Percentiles rank a stretch among this genome's conserved stretches.
phyloP scores from a whole-genome alignment of 2,888 invertebrate species.

The Leucoptera coffeella region DNA sequence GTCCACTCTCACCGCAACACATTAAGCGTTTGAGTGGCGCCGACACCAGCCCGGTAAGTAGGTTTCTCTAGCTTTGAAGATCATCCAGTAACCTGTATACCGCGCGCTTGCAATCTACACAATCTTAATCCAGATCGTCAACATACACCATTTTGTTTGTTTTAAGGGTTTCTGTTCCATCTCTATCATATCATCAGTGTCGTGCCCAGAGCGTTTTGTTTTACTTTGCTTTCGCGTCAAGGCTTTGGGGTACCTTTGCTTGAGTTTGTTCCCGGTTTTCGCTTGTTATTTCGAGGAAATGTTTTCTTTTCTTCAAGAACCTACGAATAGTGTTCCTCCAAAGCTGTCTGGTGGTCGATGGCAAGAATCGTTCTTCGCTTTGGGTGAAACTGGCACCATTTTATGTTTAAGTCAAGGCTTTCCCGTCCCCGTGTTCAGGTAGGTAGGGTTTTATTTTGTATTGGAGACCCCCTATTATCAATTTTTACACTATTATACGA shows the following conservation, averaged over 20 bases:
- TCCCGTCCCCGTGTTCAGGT: conserved; percentile 72
- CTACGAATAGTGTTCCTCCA: conserved; percentile 62
- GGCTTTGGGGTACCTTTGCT: conserved; percentile 4
- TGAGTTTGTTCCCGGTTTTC: too few relatives aligned
- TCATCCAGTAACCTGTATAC: too few relatives aligned
- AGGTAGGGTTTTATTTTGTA: conserved; percentile 18
- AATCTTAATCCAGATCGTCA: too few relatives aligned
- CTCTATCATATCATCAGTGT: too few relatives aligned
- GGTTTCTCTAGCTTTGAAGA: conserved; percentile 49
- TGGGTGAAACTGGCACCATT: conserved; percentile 32
- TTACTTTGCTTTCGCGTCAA: conserved; percentile 1
- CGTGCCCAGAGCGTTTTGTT: too few relatives aligned
- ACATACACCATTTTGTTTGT: too few relatives aligned
- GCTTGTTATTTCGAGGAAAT: too few relatives aligned
- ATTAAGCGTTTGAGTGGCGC: conserved; percentile 40
- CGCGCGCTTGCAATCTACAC: too few relatives aligned
- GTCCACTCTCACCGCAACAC: conserved; percentile 41
- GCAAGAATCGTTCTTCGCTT: conserved; percentile 35
- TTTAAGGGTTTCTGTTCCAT: too few relatives aligned
- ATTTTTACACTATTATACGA: too few relatives aligned
- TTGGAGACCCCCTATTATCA: too few relatives aligned
- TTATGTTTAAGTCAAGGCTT: conserved; percentile 70
- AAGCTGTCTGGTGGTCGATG: conserved; percentile 54
- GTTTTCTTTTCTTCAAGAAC: conserved; percentile 45
- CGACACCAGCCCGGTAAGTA: conserved; percentile 51